A percentile compares a stretch with the other conserved stretches of the same genome.
Evolutionary conservation across 53 echinoderm and acorn worm genomes (phyloP).

Genomic region (Patiria pectinifera): DNA sequence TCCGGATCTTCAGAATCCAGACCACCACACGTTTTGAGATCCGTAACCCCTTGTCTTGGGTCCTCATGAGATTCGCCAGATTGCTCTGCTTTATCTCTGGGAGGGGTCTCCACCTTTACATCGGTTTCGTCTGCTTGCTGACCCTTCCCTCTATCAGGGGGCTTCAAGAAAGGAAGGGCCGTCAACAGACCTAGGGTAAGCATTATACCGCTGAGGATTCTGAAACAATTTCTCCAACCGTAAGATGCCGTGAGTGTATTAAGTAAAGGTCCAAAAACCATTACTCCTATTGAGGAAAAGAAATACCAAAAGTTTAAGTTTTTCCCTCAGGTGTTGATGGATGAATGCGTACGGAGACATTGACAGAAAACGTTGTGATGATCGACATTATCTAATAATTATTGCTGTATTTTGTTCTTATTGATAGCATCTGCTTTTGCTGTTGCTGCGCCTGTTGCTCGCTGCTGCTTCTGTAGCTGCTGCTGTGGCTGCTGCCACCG

Average conservation of each 20-base stretch:
- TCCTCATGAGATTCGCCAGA: not conserved
- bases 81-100: not conserved
- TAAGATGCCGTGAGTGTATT: not conserved
- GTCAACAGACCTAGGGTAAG: not conserved
- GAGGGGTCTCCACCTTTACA: not conserved
- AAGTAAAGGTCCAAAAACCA: constrained; percentile 1
- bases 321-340: not conserved
- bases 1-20: not conserved
- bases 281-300: not conserved
- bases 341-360: not conserved
- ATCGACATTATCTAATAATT: no score
- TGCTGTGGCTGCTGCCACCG: no score
- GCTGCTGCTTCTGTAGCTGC: no score
- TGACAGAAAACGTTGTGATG: no score
- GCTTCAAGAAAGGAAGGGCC: not conserved
- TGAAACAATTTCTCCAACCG: constrained; percentile 3
- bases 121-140: not conserved
- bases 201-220: constrained; percentile 3
- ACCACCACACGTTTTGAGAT: not conserved
- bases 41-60: not conserved
- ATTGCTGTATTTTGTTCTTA: no score
- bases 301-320: not conserved
- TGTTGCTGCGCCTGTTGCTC: no score
- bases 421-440: no score
- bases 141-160: not conserved